Base-by-base conservation (phyloP, 2,888 invertebrate species). In the Cheilosia pagana region DNA sequence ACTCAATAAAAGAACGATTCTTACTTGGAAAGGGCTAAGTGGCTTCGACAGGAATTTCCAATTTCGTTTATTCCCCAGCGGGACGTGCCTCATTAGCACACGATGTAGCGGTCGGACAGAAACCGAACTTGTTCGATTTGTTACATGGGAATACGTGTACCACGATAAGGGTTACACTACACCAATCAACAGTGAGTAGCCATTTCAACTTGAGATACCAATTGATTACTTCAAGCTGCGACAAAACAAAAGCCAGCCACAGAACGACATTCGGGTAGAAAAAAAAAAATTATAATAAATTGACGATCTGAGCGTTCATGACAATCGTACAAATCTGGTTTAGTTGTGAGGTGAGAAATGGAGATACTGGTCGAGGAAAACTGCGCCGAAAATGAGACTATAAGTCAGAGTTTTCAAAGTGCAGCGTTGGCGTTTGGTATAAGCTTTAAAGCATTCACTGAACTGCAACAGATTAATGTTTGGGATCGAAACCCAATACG, bases 241-340 rank as follows among this genome's bases (percentile, higher is more conserved):
- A 12, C 35, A 35, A 35, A 19, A 57, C 39, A 45, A 53, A 48
- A 53, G 43, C 6, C 23, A 35, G 59, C 23, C 19, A 65, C 55
- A 8, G 7, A 8, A 63, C 62, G 53, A 16, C 31, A 53, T 62
- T 62, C 31, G 53, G 19, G 55, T 28, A 25, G 6, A 25, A 10
- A 43, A 41, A 25, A 23, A 43, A 55, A 55, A 21, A 35, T 25
- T 39, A 71, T 60, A 31, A 82, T 67, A 77, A 82, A 82, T 82
- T 31, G 65, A 72, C 19, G 71, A 65, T 50, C 43, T 21, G 48
- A 53, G 28, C 19, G 19, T 6, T 48, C 48, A 45, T 82, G 81
- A 77, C 81, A 82, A 28, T 77, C 60, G 19, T 55, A 82, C 81
- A 77, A 82, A 82, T 82, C 81, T 82, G 79, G 79, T 79, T 74